Base-by-base conservation (phyloP, 2,113 vertebrate genomes). In the Azemiops feae region DNA sequence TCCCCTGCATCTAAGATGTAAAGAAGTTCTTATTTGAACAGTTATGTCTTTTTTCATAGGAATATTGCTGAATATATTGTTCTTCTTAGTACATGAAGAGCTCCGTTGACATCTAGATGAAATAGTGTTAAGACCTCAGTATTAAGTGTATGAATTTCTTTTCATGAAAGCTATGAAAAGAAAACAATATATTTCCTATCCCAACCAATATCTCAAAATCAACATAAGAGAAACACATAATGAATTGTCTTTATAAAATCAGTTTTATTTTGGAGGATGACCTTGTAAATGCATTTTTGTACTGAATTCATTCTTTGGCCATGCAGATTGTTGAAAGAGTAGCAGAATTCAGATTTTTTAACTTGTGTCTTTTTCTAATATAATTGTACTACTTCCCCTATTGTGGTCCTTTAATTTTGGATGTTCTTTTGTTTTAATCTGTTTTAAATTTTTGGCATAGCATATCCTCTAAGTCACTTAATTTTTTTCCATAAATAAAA, bases 311-410 rank as follows among this genome's bases (percentile, higher is more conserved):
- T 95, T 93, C 45, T 45, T 96, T 45, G 93, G 88, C 91, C 95
- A 85, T 94, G 93, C 93, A 94, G 94, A 95, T 93, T 90, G 47
- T 95, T 89, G 47, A 93, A 94, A 20, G 88, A 87, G 69, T 92
- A 92, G 45, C 47, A 88, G 55, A 89, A 86, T 25, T 16, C 16
- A 92, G 34, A 14, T 20, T 94, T 93, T 92, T 95, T 47, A 95
- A 88, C 94, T 57, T 85, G 0, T 96, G 57, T 58, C 87, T 94
- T 94, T 93, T 95, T 96, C 96, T 96, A 96, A 93, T 90, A 90
- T 93, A 90, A 86, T 92, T 45, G 92, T 95, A 87, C 45, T 92
- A 93, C 30, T 64, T 47, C 57, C 88, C 92, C 53, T 39, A 88
- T 55, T 0, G 91, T 39, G 69, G 53, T 60, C 91, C 86, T 92